Conservation (phyloP, 1,140 invertebrate species). For the Bombus picipes region DNA sequence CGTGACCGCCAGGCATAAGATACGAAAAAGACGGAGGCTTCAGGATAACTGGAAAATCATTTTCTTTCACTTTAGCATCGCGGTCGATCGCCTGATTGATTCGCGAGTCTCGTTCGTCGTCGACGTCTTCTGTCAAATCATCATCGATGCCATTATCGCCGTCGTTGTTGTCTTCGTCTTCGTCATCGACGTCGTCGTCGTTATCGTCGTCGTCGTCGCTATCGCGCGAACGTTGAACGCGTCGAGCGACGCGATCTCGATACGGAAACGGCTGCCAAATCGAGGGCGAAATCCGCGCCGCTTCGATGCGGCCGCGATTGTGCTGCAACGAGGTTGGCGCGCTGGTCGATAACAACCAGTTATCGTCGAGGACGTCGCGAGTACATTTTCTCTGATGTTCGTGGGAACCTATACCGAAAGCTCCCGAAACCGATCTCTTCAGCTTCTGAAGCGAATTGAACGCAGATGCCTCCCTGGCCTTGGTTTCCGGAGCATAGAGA, state of each 20-base stretch:
- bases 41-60: constrained; percentile 75
- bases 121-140: constrained; percentile 57
- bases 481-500: constrained; percentile 83
- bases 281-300: constrained; percentile 59
- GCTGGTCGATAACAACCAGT: constrained; percentile 90
- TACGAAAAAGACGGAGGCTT: constrained; percentile 82
- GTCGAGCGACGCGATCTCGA: constrained; percentile 64
- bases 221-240: constrained; percentile 42
- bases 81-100: constrained; percentile 20
- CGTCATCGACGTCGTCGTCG: constrained; percentile 58
- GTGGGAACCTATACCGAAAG: constrained; percentile 80
- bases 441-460: constrained; percentile 88
- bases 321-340: constrained; percentile 90
- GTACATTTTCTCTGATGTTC: constrained; percentile 67
- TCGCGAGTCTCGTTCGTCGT: constrained; percentile 50
- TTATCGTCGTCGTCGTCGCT: constrained; percentile 68
- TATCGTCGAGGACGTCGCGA: constrained; percentile 82
- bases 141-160: constrained; percentile 71
- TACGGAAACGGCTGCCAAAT: constrained; percentile 70
- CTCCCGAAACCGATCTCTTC: constrained; percentile 87
- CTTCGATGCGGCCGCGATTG: constrained; percentile 72
- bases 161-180: constrained; percentile 61
- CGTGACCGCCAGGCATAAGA: constrained; percentile 84
- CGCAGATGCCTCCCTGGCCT: constrained; percentile 82
- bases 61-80: constrained; percentile 68